Evolutionary conservation across 1,140 invertebrate species (phyloP).

Genomic region (Trinorchestia longiramus): DNA sequence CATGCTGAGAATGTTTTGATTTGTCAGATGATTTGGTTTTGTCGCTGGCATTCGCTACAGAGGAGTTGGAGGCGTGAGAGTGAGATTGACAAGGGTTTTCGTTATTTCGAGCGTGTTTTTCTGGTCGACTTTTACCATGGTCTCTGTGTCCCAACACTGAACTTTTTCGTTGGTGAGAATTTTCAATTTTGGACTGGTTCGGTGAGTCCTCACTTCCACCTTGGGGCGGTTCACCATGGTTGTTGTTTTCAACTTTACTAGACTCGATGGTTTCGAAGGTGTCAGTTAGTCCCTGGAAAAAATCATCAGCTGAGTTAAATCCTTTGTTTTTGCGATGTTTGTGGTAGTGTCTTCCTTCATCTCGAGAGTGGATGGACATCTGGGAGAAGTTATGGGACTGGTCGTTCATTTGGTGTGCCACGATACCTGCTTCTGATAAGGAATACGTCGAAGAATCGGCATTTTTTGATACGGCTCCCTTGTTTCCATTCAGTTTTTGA

Average conservation of each 20-base stretch:
- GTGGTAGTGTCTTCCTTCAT: neutral
- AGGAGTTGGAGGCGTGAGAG: conserved; percentile 3
- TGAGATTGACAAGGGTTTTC: neutral
- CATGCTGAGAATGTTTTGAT: conserved; percentile 17
- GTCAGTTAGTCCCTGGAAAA: conserved; percentile 3
- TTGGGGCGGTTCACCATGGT: neutral
- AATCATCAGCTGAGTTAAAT: neutral
- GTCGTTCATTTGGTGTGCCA: neutral
- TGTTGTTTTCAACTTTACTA: neutral
- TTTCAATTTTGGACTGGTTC: neutral
- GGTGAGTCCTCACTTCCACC: neutral
- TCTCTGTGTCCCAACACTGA: neutral
- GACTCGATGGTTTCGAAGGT: neutral
- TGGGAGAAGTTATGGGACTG: conserved; percentile 36
- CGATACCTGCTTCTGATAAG: neutral
- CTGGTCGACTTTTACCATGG: neutral
- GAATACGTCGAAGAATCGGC: neutral
- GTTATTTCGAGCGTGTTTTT: neutral
- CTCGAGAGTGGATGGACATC: conserved; percentile 19
- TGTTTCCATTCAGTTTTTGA: neutral
- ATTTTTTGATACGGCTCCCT: neutral
- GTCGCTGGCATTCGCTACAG: conserved; percentile 24
- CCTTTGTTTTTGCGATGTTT: neutral
- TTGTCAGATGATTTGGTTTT: conserved; percentile 32
- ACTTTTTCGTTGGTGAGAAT: neutral